Conservation (phyloP, 2,797 vertebrate genomes). For the Saxicola maurus region DNA sequence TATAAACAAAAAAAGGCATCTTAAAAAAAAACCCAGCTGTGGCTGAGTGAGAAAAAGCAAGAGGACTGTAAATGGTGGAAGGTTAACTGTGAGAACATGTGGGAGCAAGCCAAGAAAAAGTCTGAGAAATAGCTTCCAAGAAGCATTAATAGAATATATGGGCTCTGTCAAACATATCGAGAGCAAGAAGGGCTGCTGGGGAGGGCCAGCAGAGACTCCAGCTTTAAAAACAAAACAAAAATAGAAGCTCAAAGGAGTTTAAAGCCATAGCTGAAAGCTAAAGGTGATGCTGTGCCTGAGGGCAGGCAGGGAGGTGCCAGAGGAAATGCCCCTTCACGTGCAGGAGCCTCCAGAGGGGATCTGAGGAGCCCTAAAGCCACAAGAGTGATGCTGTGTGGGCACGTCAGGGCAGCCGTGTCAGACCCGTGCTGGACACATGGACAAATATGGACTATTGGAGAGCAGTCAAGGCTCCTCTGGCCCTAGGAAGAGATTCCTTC, state of each 20-base stretch:
- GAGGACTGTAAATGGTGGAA: neutral
- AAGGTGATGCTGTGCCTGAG: neutral
- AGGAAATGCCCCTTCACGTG: neutral
- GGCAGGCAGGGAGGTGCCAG: neutral
- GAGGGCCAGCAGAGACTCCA: neutral
- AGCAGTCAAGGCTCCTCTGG: conserved; percentile 11
- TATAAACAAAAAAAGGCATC: conserved; percentile 28
- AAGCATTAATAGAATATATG: conserved; percentile 38
- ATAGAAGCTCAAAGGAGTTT: neutral
- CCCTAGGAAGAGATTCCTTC: neutral
- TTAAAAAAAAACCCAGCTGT: neutral
- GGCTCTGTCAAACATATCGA: conserved; percentile 25
- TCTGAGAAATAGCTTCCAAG: conserved; percentile 50
- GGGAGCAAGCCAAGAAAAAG: conserved; percentile 49
- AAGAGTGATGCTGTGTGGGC: neutral
- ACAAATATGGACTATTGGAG: conserved; percentile 58
- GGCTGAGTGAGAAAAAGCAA: neutral
- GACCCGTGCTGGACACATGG: neutral
- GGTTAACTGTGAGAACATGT: conserved; percentile 12
- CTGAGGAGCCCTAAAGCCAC: neutral
- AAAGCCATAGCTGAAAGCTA: neutral
- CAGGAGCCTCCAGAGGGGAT: neutral
- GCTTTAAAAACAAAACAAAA: neutral
- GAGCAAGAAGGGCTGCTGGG: neutral
- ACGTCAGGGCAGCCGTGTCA: neutral